Evolutionary conservation across 2,888 invertebrate genomes (phyloP).

Genomic region (Melinaea marsaeus): DNA sequence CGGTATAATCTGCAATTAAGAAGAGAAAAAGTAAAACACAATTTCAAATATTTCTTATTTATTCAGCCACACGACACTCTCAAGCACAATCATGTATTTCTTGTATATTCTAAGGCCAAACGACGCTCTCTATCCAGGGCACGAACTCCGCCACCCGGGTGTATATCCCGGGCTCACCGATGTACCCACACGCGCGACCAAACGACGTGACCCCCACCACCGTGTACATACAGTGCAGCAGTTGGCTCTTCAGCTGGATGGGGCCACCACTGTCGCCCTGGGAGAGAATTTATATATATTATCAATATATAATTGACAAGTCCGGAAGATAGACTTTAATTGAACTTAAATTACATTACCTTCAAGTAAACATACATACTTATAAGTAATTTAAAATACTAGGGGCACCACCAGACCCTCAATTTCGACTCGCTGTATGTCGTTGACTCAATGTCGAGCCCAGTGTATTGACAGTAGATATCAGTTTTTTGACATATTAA

Average conservation of each 20-base stretch:
- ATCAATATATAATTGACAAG: not conserved
- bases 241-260: constrained; percentile 55
- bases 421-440: too few relatives aligned
- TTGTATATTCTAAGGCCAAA: constrained; percentile 63
- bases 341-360: too few relatives aligned
- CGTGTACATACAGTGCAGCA: constrained; percentile 68
- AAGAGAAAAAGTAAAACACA: too few relatives aligned
- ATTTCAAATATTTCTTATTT: too few relatives aligned
- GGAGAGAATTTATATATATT: constrained; percentile 13
- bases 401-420: too few relatives aligned
- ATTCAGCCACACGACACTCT: too few relatives aligned
- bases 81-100: not conserved
- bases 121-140: constrained; percentile 77
- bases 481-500: too few relatives aligned
- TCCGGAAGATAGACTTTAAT: not conserved
- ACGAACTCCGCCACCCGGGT: constrained; percentile 73
- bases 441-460: too few relatives aligned
- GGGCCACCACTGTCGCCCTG: constrained; percentile 85
- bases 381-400: too few relatives aligned
- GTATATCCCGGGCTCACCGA: constrained; percentile 71
- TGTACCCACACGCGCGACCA: constrained; percentile 60
- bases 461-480: too few relatives aligned
- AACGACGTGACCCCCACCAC: constrained; percentile 74
- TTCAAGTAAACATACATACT: too few relatives aligned
- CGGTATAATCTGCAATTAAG: too few relatives aligned